phyloP scores from a whole-genome alignment of 2,888 invertebrate genomes.

The Harpagoxenus sublaevis region DNA sequence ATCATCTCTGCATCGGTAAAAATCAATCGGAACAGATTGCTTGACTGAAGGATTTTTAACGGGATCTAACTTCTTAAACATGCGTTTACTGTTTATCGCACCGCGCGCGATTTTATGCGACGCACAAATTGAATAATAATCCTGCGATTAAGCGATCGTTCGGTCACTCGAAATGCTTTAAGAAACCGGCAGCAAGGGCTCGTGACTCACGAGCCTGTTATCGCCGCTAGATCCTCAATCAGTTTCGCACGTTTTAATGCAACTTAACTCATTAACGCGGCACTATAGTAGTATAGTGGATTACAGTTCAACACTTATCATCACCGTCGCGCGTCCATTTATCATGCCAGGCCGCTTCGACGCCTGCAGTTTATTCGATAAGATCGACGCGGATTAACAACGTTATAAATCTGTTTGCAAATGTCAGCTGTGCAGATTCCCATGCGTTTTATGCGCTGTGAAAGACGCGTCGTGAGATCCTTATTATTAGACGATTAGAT shows the following conservation, averaged over 20 bases:
- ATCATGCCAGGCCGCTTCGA: conserved; percentile 11
- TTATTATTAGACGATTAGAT: conserved; percentile 24
- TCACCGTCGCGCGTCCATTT: conserved; percentile 24
- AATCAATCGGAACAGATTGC: not conserved
- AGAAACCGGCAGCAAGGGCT: not conserved
- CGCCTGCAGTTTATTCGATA: conserved; percentile 22
- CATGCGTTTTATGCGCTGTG: not conserved
- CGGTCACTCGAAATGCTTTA: conserved; percentile 35
- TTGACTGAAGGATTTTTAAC: not conserved
- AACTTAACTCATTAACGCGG: conserved; percentile 57
- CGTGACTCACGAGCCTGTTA: conserved; percentile 36
- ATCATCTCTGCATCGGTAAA: not conserved
- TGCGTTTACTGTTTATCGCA: not conserved
- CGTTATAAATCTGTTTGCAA: conserved; percentile 31
- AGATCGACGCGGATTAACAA: conserved; percentile 27
- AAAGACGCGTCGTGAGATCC: not conserved
- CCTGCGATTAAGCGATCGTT: conserved; percentile 40
- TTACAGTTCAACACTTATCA: conserved; percentile 52
- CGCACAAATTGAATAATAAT: conserved; percentile 53
- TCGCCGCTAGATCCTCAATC: conserved; percentile 35
- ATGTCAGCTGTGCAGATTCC: conserved; percentile 13
- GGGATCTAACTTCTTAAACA: not conserved
- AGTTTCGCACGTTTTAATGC: conserved; percentile 54
- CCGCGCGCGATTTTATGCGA: not conserved
- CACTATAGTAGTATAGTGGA: not conserved